Evolutionary conservation across 2,888 invertebrate species (phyloP), one percentile per base, ranked within the genome.

Genomic region (Quadroppia sp.): DNA sequence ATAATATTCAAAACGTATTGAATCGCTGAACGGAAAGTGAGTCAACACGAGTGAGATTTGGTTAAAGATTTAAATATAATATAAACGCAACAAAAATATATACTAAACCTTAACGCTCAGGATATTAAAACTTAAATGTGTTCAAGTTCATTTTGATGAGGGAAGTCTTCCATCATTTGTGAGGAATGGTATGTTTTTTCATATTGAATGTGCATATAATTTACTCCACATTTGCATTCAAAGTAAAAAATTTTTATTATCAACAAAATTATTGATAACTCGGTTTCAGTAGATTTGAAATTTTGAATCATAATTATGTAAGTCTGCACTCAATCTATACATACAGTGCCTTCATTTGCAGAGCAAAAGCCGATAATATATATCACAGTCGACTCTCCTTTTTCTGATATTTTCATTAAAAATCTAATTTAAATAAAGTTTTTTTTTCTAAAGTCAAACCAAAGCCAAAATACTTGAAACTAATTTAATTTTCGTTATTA

Each of bases 81-180:
- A 50, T 50, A 50, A 50, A 50, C 7, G 4, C 11, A 50, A n/a
- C 4, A 50, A 50, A 50, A 13, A 13, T 17, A 13, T 40, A 9
- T 6, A 40, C 40, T 40, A 40, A 13, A 50, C n/a, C 17, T 59
- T 23, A 6, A 25, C 56, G 4, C 15, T 59, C 56, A 59, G 56
- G 56, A 59, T 59, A 59, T 59, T 59, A 59, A 59, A 59, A 59
- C 56, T 59, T 59, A 59, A 59, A 23, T 59, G 56, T 59, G 7
- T 23, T 59, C 25, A n/a, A 59, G 25, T 40, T 40, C 40, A 59
- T 25, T 23, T 59, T 59, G n/a, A n/a, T 23, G 6, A 7, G 25
- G 56, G 56, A 59, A 59, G 56, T 59, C 20, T 23, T 59, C 56
- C 20, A 59, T 59, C 56, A 59, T 59, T 59, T 23, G 56, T 15